Conservation (phyloP, 2,888 invertebrate species). For the Enchytraeus crypticus region DNA sequence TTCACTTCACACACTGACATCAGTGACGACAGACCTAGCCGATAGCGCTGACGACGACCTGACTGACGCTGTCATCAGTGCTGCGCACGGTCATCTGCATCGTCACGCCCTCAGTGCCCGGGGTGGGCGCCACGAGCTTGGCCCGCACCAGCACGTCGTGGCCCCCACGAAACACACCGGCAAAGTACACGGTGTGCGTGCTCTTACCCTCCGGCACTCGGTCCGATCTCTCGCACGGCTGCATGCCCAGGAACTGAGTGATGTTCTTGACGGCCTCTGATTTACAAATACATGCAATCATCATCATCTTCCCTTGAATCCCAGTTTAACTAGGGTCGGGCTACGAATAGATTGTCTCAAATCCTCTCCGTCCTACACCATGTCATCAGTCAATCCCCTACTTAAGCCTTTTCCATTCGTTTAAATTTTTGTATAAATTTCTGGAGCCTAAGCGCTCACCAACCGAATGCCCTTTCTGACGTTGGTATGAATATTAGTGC, state of each 20-base stretch:
- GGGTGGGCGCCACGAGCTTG: slow-evolving; percentile 53
- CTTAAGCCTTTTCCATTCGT: too few relatives aligned
- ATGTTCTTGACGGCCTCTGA: slow-evolving; percentile 71
- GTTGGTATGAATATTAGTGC: too few relatives aligned
- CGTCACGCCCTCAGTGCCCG: slow-evolving; percentile 59
- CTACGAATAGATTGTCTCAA: too few relatives aligned
- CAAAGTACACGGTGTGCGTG: slow-evolving; percentile 69
- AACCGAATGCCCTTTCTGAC: too few relatives aligned
- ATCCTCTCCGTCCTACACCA: too few relatives aligned
- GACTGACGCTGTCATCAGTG: slow-evolving; percentile 73
- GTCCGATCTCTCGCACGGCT: slow-evolving; percentile 74
- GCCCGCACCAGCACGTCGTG: slow-evolving; percentile 78
- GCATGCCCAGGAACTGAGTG: slow-evolving; percentile 71
- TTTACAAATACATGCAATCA: slow-evolving; percentile 12
- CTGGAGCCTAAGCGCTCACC: too few relatives aligned
- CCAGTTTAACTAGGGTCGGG: too few relatives aligned
- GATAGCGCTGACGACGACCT: slow-evolving; percentile 59
- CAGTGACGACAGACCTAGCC: too few relatives aligned
- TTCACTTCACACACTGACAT: too few relatives aligned
- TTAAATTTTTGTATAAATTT: too few relatives aligned
- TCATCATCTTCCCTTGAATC: too few relatives aligned
- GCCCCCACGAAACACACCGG: slow-evolving; percentile 83
- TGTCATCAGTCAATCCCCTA: too few relatives aligned
- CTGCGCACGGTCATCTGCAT: slow-evolving; percentile 86
- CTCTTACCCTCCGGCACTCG: slow-evolving; percentile 71